These are phyloP conservation scores for Scyliorhinus canicula DNA, from an alignment of 2,797 vertebrate genomes.

Conservation along the genomic window DNA sequence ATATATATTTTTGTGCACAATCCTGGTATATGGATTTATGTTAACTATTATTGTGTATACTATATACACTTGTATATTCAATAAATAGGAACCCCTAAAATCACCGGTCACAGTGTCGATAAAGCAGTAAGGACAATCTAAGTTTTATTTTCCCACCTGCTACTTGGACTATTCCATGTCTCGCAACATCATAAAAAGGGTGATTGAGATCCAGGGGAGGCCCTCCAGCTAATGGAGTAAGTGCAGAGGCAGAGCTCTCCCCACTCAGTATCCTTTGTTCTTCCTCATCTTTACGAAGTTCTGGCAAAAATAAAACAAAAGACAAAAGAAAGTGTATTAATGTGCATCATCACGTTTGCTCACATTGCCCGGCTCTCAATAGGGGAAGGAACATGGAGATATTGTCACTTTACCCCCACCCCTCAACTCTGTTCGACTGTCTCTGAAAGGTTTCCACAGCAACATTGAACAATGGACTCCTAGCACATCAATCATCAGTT, in stretches of 20 bases:
- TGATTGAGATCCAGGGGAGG: constrained; percentile 56
- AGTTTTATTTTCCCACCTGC: constrained; percentile 56
- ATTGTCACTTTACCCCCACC: too few species aligned
- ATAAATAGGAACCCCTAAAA: background rate
- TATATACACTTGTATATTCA: background rate
- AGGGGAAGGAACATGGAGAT: background rate
- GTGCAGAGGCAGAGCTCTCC: constrained; percentile 26
- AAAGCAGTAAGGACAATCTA: background rate
- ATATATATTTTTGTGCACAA: background rate
- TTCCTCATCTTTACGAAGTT: constrained; percentile 60
- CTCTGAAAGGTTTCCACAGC: background rate
- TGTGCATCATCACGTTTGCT: background rate
- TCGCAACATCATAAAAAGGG: constrained; percentile 75
- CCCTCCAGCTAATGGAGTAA: constrained; percentile 1
- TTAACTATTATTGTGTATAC: background rate
- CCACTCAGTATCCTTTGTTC: constrained; percentile 43
- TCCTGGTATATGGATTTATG: background rate
- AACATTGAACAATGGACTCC: background rate
- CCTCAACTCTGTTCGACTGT: background rate
- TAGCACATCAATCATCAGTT: background rate
- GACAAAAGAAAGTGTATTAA: background rate
- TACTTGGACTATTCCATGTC: constrained; percentile 76
- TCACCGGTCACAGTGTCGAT: background rate
- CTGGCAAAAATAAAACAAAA: constrained; percentile 50
- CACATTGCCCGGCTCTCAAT: background rate